These are phyloP conservation scores for Dallia pectoralis DNA, from an alignment of 2,797 vertebrate species.

Conservation along the genomic window DNA sequence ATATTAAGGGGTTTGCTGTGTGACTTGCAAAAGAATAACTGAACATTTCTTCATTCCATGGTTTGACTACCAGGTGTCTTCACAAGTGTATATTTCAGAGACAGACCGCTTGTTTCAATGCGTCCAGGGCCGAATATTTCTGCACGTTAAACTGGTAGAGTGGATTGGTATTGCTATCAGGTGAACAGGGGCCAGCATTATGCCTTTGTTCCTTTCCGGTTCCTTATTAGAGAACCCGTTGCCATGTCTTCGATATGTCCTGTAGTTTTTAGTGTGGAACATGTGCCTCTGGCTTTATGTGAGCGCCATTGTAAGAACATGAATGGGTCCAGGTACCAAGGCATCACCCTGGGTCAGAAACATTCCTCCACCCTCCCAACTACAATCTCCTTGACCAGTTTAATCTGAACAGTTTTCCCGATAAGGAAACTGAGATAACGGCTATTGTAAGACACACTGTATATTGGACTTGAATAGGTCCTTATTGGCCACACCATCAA, in stretches of 20 bases:
- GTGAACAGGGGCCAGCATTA: not conserved
- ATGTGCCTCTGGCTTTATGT: not conserved
- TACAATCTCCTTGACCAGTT: not conserved
- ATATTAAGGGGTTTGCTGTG: constrained; percentile 25
- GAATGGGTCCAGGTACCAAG: not conserved
- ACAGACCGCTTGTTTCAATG: not conserved
- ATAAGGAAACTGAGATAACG: not conserved
- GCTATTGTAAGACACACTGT: not conserved
- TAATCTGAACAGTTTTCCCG: not conserved
- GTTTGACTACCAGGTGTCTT: constrained; percentile 12
- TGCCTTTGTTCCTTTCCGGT: not conserved
- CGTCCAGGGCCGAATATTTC: not conserved
- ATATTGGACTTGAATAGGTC: not conserved
- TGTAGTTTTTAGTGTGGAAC: not conserved
- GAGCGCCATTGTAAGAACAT: not conserved
- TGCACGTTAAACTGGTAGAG: not conserved
- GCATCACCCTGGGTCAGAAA: not conserved
- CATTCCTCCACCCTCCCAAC: not conserved
- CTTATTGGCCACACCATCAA: not conserved
- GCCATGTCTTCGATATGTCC: not conserved
- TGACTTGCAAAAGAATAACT: constrained; percentile 23
- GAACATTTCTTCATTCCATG: constrained; percentile 3
- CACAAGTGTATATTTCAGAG: not conserved
- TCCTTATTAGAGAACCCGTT: not conserved
- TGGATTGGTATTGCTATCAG: not conserved